Evolutionary conservation across 2,888 invertebrate genomes (phyloP), one percentile per base, ranked within the genome.

Genomic region (Volucella inflata): DNA sequence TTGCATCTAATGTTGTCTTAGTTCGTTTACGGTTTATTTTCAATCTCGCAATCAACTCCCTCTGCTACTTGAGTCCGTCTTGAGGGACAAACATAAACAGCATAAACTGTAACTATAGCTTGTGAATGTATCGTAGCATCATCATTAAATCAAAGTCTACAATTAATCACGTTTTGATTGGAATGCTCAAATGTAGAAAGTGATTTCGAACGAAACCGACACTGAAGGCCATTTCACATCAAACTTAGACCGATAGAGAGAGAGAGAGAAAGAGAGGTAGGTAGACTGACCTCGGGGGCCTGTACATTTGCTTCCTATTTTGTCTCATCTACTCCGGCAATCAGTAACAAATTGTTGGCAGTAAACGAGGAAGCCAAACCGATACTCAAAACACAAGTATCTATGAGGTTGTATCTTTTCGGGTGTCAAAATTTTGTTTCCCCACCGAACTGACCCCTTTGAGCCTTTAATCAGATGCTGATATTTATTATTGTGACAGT

Each of bases 101-200:
- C 12, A 21, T n/a, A n/a, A 46, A 38, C 60, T 62, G 21, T 42
- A 77, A 36, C 51, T 75, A n/a, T 68, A 75, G 55, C 76, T 68
- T 81, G 76, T 21, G 55, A 6, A 30, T 30, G 30, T 30, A 30
- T 53, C 16, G 14, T 21, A 62, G 44, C 67, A 70, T 42, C 30
- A 79, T 79, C 67, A 50, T 68, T 55, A 70, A 62, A 57, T 75
- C 57, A 68, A 64, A 70, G 12, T 50, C 21, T 14, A 11, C 64
- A 81, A 81, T 81, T 70, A 81, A 81, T 81, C 80, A 81, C 79
- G 30, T 36, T 60, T 30, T 59, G 53, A 40, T 74, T 79, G 59
- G 65, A 65, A 59, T 40, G 62, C 30, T 30, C 74, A 80, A 62
- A 65, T 55, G 67, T 80, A 80, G 80, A 80, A 80, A 80, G 80